phyloP scores from a whole-genome alignment of 2,113 vertebrate genomes.

The Puffinus mauretanicus region DNA sequence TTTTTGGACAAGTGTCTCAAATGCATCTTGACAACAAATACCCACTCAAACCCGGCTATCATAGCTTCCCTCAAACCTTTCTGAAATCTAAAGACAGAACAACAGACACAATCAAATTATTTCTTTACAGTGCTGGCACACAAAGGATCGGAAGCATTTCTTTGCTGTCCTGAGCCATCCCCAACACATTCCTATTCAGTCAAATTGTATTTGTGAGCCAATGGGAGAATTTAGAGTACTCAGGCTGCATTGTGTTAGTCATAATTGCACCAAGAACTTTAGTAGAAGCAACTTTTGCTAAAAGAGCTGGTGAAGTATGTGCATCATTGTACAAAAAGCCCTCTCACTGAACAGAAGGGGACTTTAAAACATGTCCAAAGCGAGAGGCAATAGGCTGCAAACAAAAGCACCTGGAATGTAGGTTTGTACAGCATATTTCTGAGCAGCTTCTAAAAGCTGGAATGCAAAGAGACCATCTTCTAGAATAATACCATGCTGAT shows the following conservation, averaged over 20 bases:
- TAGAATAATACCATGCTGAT: not conserved
- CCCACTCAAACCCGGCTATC: not conserved
- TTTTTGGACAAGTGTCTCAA: not conserved
- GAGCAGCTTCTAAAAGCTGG: not conserved
- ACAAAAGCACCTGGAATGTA: not conserved
- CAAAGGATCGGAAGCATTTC: not conserved
- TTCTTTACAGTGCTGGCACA: not conserved
- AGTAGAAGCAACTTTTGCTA: not conserved
- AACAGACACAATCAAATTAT: not conserved
- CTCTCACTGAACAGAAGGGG: not conserved
- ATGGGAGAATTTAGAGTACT: not conserved
- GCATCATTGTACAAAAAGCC: not conserved
- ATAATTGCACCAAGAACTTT: not conserved
- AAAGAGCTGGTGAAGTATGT: not conserved
- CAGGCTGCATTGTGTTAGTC: not conserved
- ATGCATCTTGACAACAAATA: not conserved
- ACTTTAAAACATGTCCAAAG: not conserved
- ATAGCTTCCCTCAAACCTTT: not conserved
- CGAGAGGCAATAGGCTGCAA: not conserved
- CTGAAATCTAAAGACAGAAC: not conserved
- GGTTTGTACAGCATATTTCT: not conserved
- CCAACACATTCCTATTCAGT: not conserved
- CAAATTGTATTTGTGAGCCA: not conserved
- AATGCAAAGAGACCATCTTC: not conserved
- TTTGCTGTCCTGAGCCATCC: not conserved